Conservation (phyloP, 2,888 invertebrate species). For the Encarsia formosa region DNA sequence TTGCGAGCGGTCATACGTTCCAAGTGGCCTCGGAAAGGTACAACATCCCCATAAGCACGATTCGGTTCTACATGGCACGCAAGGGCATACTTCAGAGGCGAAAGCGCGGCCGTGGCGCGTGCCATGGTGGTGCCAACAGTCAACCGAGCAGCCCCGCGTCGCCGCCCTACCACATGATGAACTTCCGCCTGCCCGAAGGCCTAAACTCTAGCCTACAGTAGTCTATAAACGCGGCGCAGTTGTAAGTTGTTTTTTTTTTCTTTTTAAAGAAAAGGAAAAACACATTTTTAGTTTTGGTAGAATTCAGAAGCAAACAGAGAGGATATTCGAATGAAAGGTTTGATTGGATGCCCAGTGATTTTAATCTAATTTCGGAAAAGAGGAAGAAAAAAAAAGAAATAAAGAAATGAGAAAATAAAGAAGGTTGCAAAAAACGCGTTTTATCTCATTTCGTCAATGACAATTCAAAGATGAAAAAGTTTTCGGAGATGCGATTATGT, state of each 20-base stretch:
- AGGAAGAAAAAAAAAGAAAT: slow-evolving; percentile 1
- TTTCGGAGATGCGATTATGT: too few species aligned
- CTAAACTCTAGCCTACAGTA: slow-evolving; percentile 51
- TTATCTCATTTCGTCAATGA: too few species aligned
- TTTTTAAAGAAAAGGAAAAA: too few species aligned
- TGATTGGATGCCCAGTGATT: too few species aligned
- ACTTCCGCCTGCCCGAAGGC: slow-evolving; percentile 66
- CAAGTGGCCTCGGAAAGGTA: slow-evolving; percentile 83
- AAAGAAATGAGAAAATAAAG: slow-evolving; percentile 1
- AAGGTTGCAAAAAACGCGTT: background rate
- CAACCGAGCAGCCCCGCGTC: slow-evolving; percentile 63
- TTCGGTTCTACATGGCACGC: slow-evolving; percentile 83
- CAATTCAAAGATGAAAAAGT: too few species aligned
- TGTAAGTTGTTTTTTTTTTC: slow-evolving; percentile 27
- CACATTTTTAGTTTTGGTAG: too few species aligned
- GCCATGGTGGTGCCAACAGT: slow-evolving; percentile 48
- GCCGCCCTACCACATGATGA: slow-evolving; percentile 73
- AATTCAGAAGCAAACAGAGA: slow-evolving; percentile 6
- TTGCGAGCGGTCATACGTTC: slow-evolving; percentile 82
- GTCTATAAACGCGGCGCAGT: slow-evolving; percentile 31
- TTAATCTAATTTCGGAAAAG: too few species aligned
- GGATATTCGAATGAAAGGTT: slow-evolving; percentile 3
- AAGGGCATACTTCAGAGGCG: slow-evolving; percentile 77
- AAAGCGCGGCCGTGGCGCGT: slow-evolving; percentile 66
- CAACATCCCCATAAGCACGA: slow-evolving; percentile 83